Evolutionary conservation across 2,888 invertebrate species (phyloP).

Genomic region (Pogonocherus hispidulus): DNA sequence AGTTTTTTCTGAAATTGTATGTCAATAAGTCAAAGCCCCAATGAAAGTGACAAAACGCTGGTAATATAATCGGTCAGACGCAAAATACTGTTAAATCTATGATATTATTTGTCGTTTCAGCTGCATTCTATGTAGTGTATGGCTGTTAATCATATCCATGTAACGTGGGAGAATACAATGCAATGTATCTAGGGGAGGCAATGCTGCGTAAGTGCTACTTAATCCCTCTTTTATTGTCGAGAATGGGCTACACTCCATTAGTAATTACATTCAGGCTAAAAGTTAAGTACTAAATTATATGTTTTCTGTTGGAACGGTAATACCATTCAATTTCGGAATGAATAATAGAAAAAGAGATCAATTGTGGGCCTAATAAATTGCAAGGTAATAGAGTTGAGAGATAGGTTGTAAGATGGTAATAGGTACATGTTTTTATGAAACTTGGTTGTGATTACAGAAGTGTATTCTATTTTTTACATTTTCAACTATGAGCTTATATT

Average conservation of each 20-base stretch:
- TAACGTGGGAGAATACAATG: slow-evolving; percentile 54
- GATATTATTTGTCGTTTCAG: slow-evolving; percentile 44
- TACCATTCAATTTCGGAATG: slow-evolving; percentile 23
- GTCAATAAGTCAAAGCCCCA: too few relatives aligned
- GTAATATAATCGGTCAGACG: neutral
- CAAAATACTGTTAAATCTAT: slow-evolving; percentile 27
- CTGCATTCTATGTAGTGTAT: slow-evolving; percentile 50
- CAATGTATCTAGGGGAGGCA: slow-evolving; percentile 53
- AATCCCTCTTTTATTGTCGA: slow-evolving; percentile 60
- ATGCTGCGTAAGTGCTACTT: slow-evolving; percentile 58
- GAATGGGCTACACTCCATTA: slow-evolving; percentile 60
- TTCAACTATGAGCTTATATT: too few relatives aligned
- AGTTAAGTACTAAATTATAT: slow-evolving; percentile 60
- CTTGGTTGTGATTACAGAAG: too few relatives aligned
- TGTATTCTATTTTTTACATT: too few relatives aligned
- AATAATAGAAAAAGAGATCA: neutral
- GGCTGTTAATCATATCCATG: slow-evolving; percentile 49
- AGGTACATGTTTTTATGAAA: too few relatives aligned
- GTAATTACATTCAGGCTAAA: slow-evolving; percentile 57
- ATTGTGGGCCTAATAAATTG: neutral
- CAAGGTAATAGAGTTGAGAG: neutral
- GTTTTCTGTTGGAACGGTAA: slow-evolving; percentile 44
- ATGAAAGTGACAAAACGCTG: too few relatives aligned
- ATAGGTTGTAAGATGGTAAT: too few relatives aligned
- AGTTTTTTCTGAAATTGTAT: too few relatives aligned